Base-by-base conservation (phyloP, 2,888 invertebrate species). In the Aporophyla nigra region DNA sequence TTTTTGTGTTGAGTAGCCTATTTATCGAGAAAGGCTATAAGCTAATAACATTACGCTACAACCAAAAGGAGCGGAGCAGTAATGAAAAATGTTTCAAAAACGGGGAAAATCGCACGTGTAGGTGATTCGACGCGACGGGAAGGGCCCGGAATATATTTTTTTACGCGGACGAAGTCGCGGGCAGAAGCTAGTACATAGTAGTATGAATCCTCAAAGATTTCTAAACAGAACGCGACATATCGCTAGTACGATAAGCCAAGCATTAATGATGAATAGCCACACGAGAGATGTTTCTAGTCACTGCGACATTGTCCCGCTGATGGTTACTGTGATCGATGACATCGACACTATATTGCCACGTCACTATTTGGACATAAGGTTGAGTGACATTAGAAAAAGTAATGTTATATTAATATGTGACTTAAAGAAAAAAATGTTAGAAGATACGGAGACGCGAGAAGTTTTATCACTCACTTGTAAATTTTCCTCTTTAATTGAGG, bases 321-420 rank as follows among this genome's bases (percentile, higher is more conserved):
- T 53, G 72, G 70, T 40, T 16, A 56, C 43, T 49, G 59, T 80
- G 82, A 83, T 85, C 58, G 82, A 73, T 81, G 82, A 61, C n/a
- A 72, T 66, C 61, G 40, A 27, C 54, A 43, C 40, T 51, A 24
- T n/a, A 54, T 49, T 16, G 68, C 33, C 40, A 59, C 62, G 61
- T 63, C 67, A 84, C 62, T 63, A 62, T 59, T 71, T 21, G 40
- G 63, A 69, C 68, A 43, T 51, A n/a, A 58, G 10, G 6, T 58
- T 33, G 21, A 3, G 43, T 24, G 16, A 56, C 24, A 46, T 56
- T 56, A 66, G 14, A 19, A 56, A 68, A 66, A 61, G 24, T 63
- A 19, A n/a, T n/a, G 62, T 33, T n/a, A 49, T 7, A 12, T 9
- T 77, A 63, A 51, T 62, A 56, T 53, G 43, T 19, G 9, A 9